Evolutionary conservation across 2,888 invertebrate species (phyloP), one percentile per base, ranked within the genome.

Genomic region (Nemoura dubitans): DNA sequence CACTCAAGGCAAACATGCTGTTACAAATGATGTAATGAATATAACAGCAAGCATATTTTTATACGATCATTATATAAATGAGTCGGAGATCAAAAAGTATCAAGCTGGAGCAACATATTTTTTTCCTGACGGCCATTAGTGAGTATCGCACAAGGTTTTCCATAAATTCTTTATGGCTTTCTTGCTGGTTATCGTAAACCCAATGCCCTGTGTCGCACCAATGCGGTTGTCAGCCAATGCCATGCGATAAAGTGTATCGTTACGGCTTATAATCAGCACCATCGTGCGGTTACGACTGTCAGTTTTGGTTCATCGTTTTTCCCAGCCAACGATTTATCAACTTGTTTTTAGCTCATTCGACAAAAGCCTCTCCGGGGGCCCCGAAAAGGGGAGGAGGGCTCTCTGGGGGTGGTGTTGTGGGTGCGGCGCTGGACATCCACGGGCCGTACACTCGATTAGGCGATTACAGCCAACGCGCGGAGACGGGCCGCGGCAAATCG

Each of bases 301-400:
- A 43, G 83, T 36, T 25, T 83, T 42, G 83, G 81, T 81, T 81
- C 83, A 43, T 43, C 83, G 82, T 82, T 82, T 82, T 82, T 30
- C 26, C 82, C 82, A n/a, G 43, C 30, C 83, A 43, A 83, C 83
- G 83, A 83, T 83, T 42, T 83, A 83, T 83, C 83, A 83, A 30
- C 83, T 30, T 83, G 83, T 83, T 83, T 83, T 83, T 83, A 43
- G 43, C 83, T 83, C 81, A 30, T 30, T 42, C 83, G 42, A 36
- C 83, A 83, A 43, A 83, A 42, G 83, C 42, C 43, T 83, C 83
- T n/a, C 36, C 83, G 42, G 36, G 83, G 78, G 78, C 25, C 10
- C 26, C 28, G n/a, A 28, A 28, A 7, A 27, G 78, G 78, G 42
- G 30, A 25, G 83, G 36, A 7, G 25, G 21, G 83, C 42, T 83